A percentile compares a stretch with the other conserved stretches of the same genome.
Evolutionary conservation across 2,113 vertebrate genomes (phyloP).

Genomic region (Butastur rufipennis): DNA sequence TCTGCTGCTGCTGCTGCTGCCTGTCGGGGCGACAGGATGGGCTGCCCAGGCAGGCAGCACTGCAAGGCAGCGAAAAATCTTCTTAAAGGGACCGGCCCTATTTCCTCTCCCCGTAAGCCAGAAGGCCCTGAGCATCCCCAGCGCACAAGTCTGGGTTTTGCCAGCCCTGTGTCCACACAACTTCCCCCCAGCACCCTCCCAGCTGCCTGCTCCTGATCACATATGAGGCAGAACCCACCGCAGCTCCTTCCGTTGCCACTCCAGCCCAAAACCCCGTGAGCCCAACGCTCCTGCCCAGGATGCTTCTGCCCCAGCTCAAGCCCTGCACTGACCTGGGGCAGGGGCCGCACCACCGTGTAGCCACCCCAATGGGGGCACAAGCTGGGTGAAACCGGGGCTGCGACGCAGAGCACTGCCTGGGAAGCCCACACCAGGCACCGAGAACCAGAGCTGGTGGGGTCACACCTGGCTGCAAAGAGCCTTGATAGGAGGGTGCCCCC

Average conservation of each 20-base stretch:
- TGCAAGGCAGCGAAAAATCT: conserved; percentile 15
- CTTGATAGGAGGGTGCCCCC: background rate
- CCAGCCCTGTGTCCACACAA: background rate
- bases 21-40: background rate
- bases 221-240: fast-evolving
- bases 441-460: background rate
- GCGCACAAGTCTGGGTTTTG: background rate
- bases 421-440: background rate
- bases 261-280: fast-evolving
- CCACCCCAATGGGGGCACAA: background rate
- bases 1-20: background rate
- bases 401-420: fast-evolving
- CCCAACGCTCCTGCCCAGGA: background rate
- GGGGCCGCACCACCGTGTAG: fast-evolving
- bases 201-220: background rate
- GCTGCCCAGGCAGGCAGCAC: conserved; percentile 6
- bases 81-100: conserved; percentile 44
- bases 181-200: background rate
- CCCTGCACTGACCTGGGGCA: background rate
- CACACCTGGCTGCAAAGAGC: background rate
- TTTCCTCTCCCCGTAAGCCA: background rate
- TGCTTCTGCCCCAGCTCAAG: fast-evolving
- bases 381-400: background rate
- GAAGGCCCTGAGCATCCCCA: background rate
- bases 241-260: background rate